A percentile compares a stretch with the other conserved stretches of the same genome.
Evolutionary conservation across 2,113 vertebrate species (phyloP).

Genomic region (Myxocyprinus asiaticus): DNA sequence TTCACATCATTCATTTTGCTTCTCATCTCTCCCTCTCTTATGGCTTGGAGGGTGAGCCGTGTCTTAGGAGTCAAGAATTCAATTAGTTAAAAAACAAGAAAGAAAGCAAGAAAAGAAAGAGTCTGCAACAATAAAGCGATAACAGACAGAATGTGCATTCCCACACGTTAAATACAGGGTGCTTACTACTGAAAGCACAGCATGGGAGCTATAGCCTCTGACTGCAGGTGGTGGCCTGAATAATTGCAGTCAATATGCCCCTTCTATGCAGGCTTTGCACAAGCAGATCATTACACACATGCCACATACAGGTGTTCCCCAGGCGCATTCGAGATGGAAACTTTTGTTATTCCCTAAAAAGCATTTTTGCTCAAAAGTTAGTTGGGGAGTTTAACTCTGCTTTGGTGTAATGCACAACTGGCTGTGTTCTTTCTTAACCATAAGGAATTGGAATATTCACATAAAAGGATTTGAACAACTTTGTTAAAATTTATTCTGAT

Average conservation of each 20-base stretch:
- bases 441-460: too few relatives aligned
- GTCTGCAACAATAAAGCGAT: conserved; percentile 89
- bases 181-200: conserved; percentile 75
- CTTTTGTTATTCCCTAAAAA: conserved; percentile 53
- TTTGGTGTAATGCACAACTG: neutral
- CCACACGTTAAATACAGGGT: conserved; percentile 86
- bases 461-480: too few relatives aligned
- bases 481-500: neutral
- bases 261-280: conserved; percentile 52
- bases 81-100: conserved; percentile 85
- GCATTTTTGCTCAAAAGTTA: conserved; percentile 43
- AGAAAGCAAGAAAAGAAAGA: conserved; percentile 64
- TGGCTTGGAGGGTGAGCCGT: conserved; percentile 71
- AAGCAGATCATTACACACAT: conserved; percentile 62
- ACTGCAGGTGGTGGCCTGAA: conserved; percentile 73
- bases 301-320: conserved; percentile 71
- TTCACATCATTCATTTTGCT: conserved; percentile 84
- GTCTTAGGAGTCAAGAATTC: conserved; percentile 92
- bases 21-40: conserved; percentile 57
- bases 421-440: neutral
- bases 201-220: conserved; percentile 68
- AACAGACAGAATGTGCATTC: conserved; percentile 85
- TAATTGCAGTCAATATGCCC: conserved; percentile 60
- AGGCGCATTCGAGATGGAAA: conserved; percentile 56
- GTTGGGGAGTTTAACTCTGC: neutral